A percentile compares a stretch with the other conserved stretches of the same genome.
Conservation (phyloP, 2,888 invertebrate genomes). For the Molorchus minor region DNA sequence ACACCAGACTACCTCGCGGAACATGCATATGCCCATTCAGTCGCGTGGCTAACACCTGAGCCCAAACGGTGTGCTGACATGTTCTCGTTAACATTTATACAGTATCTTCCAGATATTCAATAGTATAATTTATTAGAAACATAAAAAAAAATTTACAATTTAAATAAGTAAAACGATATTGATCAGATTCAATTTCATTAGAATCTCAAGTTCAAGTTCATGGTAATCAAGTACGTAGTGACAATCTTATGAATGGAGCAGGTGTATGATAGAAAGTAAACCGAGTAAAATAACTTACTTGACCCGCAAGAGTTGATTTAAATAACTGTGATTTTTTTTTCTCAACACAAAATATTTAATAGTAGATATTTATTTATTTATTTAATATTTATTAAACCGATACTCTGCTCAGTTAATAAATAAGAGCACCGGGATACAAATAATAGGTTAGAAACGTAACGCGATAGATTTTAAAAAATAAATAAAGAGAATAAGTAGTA, state of each 20-base stretch:
- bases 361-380: slow-evolving; percentile 28
- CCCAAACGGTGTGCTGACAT: slow-evolving; percentile 5
- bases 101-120: not conserved
- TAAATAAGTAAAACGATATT: slow-evolving; percentile 28
- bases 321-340: slow-evolving; percentile 38
- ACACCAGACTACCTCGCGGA: slow-evolving; percentile 47
- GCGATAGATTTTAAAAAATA: not conserved
- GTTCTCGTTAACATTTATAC: not conserved
- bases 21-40: slow-evolving; percentile 50
- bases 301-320: slow-evolving; percentile 39
- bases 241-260: slow-evolving; percentile 58
- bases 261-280: slow-evolving; percentile 59
- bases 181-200: slow-evolving; percentile 61
- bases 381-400: slow-evolving; percentile 37
- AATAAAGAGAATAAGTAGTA: slow-evolving; percentile 48
- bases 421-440: slow-evolving; percentile 46
- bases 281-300: slow-evolving; percentile 45
- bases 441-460: slow-evolving; percentile 14
- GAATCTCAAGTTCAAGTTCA: slow-evolving; percentile 63
- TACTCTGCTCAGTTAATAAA: slow-evolving; percentile 39
- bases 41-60: slow-evolving; percentile 50
- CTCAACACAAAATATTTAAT: slow-evolving; percentile 38
- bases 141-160: not conserved
- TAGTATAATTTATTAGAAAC: no score
- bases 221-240: slow-evolving; percentile 58